Conservation (phyloP, 2,113 vertebrate species). For the Mixornis gularis region DNA sequence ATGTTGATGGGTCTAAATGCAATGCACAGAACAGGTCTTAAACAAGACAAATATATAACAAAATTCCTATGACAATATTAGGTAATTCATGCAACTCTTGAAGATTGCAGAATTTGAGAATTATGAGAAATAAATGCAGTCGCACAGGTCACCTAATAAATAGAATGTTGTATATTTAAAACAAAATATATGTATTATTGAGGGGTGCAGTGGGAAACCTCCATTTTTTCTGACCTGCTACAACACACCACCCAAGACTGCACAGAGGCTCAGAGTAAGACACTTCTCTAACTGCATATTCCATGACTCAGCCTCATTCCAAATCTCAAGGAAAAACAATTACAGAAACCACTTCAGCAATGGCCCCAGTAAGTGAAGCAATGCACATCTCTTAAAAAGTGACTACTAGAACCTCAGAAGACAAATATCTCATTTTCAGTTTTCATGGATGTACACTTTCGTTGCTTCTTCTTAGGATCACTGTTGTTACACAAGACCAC, state of each 20-base stretch:
- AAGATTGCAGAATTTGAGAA: not conserved
- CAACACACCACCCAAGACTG: not conserved
- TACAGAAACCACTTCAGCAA: not conserved
- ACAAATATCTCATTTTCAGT: not conserved
- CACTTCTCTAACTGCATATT: not conserved
- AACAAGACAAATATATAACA: not conserved
- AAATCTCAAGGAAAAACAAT: not conserved
- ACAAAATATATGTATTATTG: not conserved
- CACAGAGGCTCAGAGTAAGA: not conserved
- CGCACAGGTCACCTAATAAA: not conserved
- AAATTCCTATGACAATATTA: not conserved
- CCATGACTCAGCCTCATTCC: not conserved
- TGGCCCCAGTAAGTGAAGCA: not conserved
- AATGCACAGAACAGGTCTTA: not conserved
- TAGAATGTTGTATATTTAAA: not conserved
- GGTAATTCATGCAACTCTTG: not conserved
- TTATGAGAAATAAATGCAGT: not conserved
- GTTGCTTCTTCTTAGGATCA: not conserved
- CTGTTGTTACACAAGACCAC: not conserved
- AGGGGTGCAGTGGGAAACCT: not conserved
- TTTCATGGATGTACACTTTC: not conserved
- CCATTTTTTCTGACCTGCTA: not conserved
- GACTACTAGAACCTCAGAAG: not conserved
- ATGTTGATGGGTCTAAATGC: slow-evolving; percentile 90
- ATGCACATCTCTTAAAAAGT: not conserved